phyloP scores from a whole-genome alignment of 2,113 vertebrate genomes.

The Probosciger aterrimus region DNA sequence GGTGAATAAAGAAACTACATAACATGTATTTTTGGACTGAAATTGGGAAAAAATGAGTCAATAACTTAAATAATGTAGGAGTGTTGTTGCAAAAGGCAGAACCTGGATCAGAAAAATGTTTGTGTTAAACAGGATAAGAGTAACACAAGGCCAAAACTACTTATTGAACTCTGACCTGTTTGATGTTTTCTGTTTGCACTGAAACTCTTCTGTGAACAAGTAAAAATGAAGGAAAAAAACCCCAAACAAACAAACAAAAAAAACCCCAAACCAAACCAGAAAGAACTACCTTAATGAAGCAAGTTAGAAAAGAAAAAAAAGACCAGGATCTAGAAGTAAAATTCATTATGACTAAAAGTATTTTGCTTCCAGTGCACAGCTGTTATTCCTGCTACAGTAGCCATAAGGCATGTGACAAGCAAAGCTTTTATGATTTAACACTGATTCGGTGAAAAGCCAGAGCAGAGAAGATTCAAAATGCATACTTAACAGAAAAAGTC shows the following conservation, averaged over 20 bases:
- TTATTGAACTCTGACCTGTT: not conserved
- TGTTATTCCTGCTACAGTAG: not conserved
- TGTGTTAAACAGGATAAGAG: not conserved
- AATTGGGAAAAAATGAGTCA: fast-evolving
- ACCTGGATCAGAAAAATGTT: not conserved
- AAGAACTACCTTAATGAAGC: not conserved
- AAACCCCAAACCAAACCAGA: not conserved
- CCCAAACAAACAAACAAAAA: not conserved
- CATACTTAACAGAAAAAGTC: not conserved
- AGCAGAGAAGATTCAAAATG: not conserved
- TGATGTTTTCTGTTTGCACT: not conserved
- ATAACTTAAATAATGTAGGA: not conserved
- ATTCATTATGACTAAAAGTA: not conserved
- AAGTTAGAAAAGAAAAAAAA: not conserved
- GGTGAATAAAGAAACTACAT: not conserved
- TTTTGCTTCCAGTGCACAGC: not conserved
- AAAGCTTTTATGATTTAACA: not conserved
- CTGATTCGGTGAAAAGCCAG: not conserved
- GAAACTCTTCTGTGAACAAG: not conserved
- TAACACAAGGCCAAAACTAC: not conserved
- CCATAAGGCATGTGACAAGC: not conserved
- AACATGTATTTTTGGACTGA: not conserved
- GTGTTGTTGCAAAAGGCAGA: not conserved
- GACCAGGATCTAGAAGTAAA: not conserved
- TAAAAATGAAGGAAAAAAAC: not conserved